These are phyloP conservation scores for Dryobota labecula DNA, from an alignment of 2,888 invertebrate genomes.

Conservation along the genomic window DNA sequence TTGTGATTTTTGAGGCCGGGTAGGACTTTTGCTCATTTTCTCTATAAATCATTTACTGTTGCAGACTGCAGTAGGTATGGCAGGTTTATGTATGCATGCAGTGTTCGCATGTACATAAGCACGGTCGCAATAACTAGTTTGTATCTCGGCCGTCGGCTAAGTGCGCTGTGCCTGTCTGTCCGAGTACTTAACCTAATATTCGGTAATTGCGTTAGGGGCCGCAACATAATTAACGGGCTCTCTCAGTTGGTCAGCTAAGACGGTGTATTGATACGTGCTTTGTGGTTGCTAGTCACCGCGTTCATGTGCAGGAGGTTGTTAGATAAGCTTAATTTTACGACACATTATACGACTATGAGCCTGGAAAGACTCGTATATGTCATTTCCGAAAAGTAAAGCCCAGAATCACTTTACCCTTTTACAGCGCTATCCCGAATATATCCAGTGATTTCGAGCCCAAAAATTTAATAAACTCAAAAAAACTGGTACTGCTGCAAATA, in stretches of 20 bases:
- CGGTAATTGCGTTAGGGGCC: constrained; percentile 86
- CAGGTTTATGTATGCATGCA: constrained; percentile 56
- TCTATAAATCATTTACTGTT: background rate
- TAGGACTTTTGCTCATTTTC: background rate
- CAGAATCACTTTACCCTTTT: background rate
- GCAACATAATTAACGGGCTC: constrained; percentile 85
- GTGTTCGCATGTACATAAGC: constrained; percentile 55
- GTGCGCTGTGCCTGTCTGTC: constrained; percentile 81
- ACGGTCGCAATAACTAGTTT: constrained; percentile 82
- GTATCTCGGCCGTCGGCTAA: constrained; percentile 81
- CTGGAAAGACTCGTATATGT: background rate
- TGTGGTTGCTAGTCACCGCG: constrained; percentile 64
- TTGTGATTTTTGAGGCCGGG: background rate
- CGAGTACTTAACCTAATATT: constrained; percentile 89
- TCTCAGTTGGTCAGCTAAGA: constrained; percentile 83
- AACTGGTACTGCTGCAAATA: background rate
- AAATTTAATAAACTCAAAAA: too few species aligned
- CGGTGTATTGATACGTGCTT: constrained; percentile 81
- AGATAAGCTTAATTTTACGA: background rate
- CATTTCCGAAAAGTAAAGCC: background rate
- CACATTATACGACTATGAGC: too few species aligned
- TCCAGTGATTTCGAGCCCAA: background rate
- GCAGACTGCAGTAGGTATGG: background rate
- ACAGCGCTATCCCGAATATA: background rate
- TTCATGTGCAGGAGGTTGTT: constrained; percentile 3